phyloP scores from a whole-genome alignment of 2,888 invertebrate species.

The Pediacus dermestoides region DNA sequence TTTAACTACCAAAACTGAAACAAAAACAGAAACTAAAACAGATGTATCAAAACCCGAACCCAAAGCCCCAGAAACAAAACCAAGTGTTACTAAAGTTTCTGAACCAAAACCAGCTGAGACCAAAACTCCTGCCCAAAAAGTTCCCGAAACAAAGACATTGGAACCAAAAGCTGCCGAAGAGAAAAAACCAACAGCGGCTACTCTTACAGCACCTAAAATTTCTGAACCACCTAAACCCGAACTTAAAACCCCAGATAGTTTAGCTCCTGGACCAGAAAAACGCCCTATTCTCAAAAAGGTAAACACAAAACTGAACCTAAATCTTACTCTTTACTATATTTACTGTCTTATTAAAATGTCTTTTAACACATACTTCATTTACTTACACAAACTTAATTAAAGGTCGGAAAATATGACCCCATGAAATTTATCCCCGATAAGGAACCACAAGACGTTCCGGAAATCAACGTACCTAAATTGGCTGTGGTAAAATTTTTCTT shows the following conservation, averaged over 20 bases:
- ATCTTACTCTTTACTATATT: constrained; percentile 3
- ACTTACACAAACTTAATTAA: constrained; percentile 3
- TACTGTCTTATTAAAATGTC: too few species aligned
- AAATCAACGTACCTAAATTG: constrained; percentile 23
- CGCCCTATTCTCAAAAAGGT: constrained; percentile 33
- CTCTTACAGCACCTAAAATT: constrained; percentile 13
- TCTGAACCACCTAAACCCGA: constrained; percentile 36
- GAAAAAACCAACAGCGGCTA: constrained; percentile 27
- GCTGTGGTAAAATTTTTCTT: constrained; percentile 19
- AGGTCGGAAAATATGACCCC: constrained; percentile 17
- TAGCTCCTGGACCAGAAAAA: constrained; percentile 32
- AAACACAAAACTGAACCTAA: constrained; percentile 15
- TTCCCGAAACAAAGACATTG: constrained; percentile 19
- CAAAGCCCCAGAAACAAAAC: constrained; percentile 29
- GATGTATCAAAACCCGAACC: constrained; percentile 40
- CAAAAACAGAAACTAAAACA: constrained; percentile 36
- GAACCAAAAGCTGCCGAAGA: constrained; percentile 42
- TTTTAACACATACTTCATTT: too few species aligned
- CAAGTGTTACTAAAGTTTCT: constrained; percentile 7
- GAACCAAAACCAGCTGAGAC: constrained; percentile 13
- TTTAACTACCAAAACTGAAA: constrained; percentile 20
- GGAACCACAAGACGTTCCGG: constrained; percentile 19
- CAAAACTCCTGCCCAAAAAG: constrained; percentile 24
- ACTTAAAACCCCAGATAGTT: constrained; percentile 34
- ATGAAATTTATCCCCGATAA: constrained; percentile 20